phyloP scores from a whole-genome alignment of 2,797 vertebrate genomes.

The Geotrypetes seraphini region DNA sequence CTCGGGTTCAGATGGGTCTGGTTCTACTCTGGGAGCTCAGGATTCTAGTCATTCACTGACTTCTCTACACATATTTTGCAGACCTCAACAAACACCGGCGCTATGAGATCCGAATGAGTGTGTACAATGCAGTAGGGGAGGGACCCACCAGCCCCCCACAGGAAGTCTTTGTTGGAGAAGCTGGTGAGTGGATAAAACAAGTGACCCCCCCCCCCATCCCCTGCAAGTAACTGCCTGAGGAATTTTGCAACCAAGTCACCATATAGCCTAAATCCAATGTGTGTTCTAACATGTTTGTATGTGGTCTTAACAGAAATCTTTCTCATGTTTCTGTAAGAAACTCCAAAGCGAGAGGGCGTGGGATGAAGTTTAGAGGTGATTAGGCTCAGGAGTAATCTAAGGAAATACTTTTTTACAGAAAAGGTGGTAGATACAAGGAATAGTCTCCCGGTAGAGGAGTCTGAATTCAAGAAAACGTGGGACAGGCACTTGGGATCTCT shows the following conservation, averaged over 20 bases:
- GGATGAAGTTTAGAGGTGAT: too few species aligned
- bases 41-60: not conserved
- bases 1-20: too few species aligned
- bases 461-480: too few species aligned
- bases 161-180: constrained; percentile 93
- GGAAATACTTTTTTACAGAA: too few species aligned
- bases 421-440: too few species aligned
- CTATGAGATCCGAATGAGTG: constrained; percentile 88
- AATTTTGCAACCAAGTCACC: not conserved
- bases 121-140: constrained; percentile 87
- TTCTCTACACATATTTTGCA: constrained; percentile 18
- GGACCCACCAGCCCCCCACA: constrained; percentile 79
- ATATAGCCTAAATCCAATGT: not conserved
- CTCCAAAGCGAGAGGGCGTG: too few species aligned
- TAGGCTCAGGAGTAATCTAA: too few species aligned
- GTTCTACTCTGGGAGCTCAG: too few species aligned
- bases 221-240: not conserved
- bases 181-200: constrained; percentile 50
- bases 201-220: too few species aligned
- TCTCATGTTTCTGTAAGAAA: too few species aligned
- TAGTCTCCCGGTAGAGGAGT: too few species aligned
- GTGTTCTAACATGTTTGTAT: not conserved
- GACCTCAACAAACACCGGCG: constrained; percentile 88
- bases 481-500: too few species aligned
- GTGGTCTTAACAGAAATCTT: not conserved